A percentile compares a stretch with the other conserved stretches of the same genome.
phyloP scores from a whole-genome alignment of 30 jellyfish, hydroid and myxozoan species.

The Rhopilema esculentum region DNA sequence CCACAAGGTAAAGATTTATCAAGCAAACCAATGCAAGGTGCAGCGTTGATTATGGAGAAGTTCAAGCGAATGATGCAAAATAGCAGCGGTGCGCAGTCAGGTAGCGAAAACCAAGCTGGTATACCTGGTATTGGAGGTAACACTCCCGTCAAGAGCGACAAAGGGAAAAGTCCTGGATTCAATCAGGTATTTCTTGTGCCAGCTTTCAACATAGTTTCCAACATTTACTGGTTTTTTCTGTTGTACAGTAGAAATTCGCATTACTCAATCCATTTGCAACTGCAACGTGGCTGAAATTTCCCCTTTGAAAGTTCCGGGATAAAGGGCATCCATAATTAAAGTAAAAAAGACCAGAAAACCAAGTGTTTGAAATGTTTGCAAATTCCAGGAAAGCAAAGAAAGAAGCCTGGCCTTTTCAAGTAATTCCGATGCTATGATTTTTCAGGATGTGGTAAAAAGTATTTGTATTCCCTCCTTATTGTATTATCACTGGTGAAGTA shows the following conservation, averaged over 20 bases:
- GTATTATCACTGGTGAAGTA: too few relatives aligned
- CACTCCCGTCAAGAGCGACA: slow-evolving; percentile 10
- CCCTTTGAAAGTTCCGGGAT: too few relatives aligned
- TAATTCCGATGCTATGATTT: too few relatives aligned
- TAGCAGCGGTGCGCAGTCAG: slow-evolving; percentile 1
- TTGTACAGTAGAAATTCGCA: neutral
- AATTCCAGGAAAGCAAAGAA: too few relatives aligned
- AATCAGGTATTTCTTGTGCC: slow-evolving; percentile 42
- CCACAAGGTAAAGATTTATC: slow-evolving; percentile 7
- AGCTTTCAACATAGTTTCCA: neutral
- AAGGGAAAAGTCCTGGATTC: slow-evolving; percentile 77
- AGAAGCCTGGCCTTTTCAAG: too few relatives aligned
- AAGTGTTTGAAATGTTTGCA: too few relatives aligned
- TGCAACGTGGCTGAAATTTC: too few relatives aligned
- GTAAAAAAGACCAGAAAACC: too few relatives aligned
- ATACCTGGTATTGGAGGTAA: slow-evolving; percentile 52
- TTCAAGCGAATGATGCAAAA: slow-evolving; percentile 62
- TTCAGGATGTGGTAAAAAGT: too few relatives aligned
- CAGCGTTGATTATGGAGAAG: slow-evolving; percentile 67
- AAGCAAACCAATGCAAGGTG: slow-evolving; percentile 59
- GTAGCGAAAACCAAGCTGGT: neutral
- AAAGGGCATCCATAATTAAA: too few relatives aligned
- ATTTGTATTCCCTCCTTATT: too few relatives aligned
- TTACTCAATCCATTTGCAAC: too few relatives aligned
- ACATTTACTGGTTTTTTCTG: neutral